Percentiles rank a stretch among this genome's conserved stretches.
Evolutionary conservation across 1,140 invertebrate species (phyloP).

Genomic region (Trichonephila inaurata): DNA sequence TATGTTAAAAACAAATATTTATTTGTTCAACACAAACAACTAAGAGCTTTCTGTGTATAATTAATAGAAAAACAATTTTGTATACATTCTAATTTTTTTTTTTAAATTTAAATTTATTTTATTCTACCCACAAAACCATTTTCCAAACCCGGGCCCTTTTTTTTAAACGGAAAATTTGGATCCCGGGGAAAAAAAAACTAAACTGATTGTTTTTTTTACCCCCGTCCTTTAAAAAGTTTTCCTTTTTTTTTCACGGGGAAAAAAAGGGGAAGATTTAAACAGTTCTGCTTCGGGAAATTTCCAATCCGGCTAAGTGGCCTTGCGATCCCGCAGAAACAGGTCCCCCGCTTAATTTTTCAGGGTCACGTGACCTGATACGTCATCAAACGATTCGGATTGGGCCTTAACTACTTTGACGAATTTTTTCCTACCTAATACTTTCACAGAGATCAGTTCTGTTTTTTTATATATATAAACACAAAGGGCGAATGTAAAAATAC

Average conservation of each 20-base stretch:
- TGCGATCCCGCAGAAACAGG: slow-evolving; percentile 60
- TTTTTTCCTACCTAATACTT: background rate
- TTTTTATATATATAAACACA: background rate
- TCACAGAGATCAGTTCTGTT: background rate
- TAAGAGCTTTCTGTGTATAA: too few relatives aligned
- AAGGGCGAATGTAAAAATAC: slow-evolving; percentile 39
- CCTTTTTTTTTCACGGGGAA: background rate
- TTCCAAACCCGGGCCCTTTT: too few relatives aligned
- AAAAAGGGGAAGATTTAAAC: background rate
- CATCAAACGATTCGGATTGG: slow-evolving; percentile 2
- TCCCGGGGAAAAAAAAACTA: background rate
- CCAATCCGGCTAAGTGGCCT: slow-evolving; percentile 67
- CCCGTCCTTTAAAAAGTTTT: too few relatives aligned
- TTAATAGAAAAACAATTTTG: too few relatives aligned
- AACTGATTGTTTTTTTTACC: background rate
- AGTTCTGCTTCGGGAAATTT: background rate
- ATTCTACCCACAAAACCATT: too few relatives aligned
- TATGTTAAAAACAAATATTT: too few relatives aligned
- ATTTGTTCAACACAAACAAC: too few relatives aligned
- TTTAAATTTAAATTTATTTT: too few relatives aligned
- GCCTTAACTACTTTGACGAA: background rate
- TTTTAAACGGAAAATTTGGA: too few relatives aligned
- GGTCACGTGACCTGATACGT: background rate
- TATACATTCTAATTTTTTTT: too few relatives aligned
- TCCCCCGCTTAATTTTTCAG: background rate